These are phyloP conservation scores for Apis dorsata DNA, from an alignment of 1,140 invertebrate genomes.

Conservation along the genomic window DNA sequence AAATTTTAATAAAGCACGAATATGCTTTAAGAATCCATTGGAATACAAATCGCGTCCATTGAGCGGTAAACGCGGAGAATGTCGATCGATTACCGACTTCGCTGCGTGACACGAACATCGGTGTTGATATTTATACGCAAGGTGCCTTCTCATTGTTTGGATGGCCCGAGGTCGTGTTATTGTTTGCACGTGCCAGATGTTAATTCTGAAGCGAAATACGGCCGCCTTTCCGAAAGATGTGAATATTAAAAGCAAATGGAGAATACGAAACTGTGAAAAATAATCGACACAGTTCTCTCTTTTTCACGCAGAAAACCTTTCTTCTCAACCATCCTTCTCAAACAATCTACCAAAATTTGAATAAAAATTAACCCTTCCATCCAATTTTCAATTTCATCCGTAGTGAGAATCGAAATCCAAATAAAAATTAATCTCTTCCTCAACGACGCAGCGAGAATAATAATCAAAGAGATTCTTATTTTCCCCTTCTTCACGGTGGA, in stretches of 20 bases:
- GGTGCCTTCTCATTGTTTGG: conserved; percentile 35
- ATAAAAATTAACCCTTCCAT: too few relatives aligned
- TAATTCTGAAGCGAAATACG: conserved; percentile 42
- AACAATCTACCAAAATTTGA: too few relatives aligned
- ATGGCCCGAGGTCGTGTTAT: conserved; percentile 29
- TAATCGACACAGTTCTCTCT: not conserved
- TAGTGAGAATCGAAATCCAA: not conserved
- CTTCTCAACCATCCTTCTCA: too few relatives aligned
- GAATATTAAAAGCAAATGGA: conserved; percentile 3
- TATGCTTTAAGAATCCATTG: too few relatives aligned
- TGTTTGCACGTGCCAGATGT: conserved; percentile 46
- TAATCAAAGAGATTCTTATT: not conserved
- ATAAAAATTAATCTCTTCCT: not conserved
- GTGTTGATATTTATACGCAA: not conserved
- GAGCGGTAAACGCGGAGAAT: too few relatives aligned
- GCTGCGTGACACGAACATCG: too few relatives aligned
- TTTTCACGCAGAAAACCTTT: too few relatives aligned
- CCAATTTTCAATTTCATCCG: too few relatives aligned
- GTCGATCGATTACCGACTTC: too few relatives aligned
- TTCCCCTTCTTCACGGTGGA: not conserved
- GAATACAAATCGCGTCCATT: too few relatives aligned
- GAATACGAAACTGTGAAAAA: not conserved
- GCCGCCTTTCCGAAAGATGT: not conserved
- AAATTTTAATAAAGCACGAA: too few relatives aligned
- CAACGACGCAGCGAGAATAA: too few relatives aligned